A percentile compares a stretch with the other conserved stretches of the same genome.
Conservation (phyloP, 2,797 vertebrate genomes). For the Chelidonichthys spinosus region DNA sequence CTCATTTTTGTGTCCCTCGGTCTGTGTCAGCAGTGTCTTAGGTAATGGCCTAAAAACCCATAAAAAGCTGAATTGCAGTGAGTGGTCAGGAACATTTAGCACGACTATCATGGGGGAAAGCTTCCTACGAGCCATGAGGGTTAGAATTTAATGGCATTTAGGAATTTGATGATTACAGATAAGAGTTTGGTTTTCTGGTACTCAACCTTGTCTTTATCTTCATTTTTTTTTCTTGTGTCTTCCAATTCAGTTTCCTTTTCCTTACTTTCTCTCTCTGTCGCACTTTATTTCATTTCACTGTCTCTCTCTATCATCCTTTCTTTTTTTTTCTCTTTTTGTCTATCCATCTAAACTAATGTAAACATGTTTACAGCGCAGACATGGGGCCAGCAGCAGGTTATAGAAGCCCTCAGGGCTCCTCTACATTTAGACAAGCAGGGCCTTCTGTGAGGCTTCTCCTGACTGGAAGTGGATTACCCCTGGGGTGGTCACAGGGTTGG, state of each 20-base stretch:
- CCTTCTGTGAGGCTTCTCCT: conserved; percentile 60
- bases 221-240: not conserved
- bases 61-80: conserved; percentile 13
- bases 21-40: conserved; percentile 15
- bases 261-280: not conserved
- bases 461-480: conserved; percentile 74
- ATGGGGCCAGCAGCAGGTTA: conserved; percentile 79
- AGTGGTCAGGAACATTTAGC: conserved; percentile 9
- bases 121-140: conserved; percentile 10
- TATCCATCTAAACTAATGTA: conserved; percentile 57
- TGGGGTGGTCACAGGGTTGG: conserved; percentile 43
- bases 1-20: conserved; percentile 16
- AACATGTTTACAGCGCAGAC: conserved; percentile 63
- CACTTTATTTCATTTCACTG: conserved; percentile 13
- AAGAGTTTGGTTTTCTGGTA: not conserved
- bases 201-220: conserved; percentile 1
- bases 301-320: conserved; percentile 3
- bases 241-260: conserved; percentile 4
- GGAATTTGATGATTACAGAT: conserved; percentile 6
- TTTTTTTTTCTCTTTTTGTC: not conserved
- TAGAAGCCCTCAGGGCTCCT: conserved; percentile 68
- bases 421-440: conserved; percentile 62
- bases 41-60: not conserved
- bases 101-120: not conserved
- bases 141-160: conserved; percentile 9